These are phyloP conservation scores for Nemurella pictetii DNA, from an alignment of 2,888 invertebrate species.

Conservation along the genomic window DNA sequence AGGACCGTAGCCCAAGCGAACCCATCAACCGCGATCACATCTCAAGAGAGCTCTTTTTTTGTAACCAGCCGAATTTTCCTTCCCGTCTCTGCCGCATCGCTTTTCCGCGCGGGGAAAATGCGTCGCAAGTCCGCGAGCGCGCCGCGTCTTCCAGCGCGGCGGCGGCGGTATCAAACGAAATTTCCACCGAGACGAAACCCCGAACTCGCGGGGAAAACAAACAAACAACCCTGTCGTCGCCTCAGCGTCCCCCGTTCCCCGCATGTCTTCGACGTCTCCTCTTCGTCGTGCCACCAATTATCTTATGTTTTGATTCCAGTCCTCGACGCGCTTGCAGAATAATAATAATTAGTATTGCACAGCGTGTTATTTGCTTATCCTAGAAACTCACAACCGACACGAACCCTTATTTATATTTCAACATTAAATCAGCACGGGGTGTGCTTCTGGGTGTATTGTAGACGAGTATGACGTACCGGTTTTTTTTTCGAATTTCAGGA, in stretches of 20 bases:
- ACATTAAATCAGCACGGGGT: not conserved
- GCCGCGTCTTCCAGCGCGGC: no score
- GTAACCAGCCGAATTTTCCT: no score
- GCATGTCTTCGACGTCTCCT: not conserved
- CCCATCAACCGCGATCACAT: no score
- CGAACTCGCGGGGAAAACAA: not conserved
- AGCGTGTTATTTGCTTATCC: not conserved
- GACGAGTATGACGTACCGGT: no score
- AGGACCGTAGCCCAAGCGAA: no score
- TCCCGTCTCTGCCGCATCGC: no score
- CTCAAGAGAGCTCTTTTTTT: no score
- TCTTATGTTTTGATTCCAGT: not conserved
- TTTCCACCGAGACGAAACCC: not conserved
- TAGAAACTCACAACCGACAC: not conserved
- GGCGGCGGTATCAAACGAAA: slow-evolving; percentile 1
- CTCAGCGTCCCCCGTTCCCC: not conserved
- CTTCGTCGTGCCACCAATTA: not conserved
- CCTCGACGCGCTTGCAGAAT: not conserved
- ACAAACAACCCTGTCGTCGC: no score
- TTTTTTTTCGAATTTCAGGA: not conserved
- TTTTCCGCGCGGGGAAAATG: no score
- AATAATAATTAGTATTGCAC: not conserved
- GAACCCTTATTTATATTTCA: not conserved
- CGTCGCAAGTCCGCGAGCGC: no score
- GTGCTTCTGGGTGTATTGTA: not conserved